Evolutionary conservation across 2,113 vertebrate genomes (phyloP).

Genomic region (Siniperca chuatsi): DNA sequence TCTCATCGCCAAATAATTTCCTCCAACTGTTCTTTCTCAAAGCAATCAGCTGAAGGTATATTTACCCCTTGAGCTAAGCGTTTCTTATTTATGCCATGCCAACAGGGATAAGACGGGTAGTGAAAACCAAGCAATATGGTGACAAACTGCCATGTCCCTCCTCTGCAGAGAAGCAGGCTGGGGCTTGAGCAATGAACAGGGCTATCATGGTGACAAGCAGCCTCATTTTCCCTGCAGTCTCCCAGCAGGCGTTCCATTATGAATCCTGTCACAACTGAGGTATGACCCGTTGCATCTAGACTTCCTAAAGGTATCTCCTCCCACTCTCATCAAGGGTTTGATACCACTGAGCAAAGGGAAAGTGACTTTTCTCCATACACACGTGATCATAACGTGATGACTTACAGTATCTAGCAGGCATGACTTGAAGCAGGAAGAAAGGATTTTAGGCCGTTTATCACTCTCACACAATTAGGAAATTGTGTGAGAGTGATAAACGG

Average conservation of each 20-base stretch:
- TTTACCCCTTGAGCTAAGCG: slow-evolving; percentile 39
- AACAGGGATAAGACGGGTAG: not conserved
- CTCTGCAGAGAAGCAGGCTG: slow-evolving; percentile 10
- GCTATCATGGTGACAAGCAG: slow-evolving; percentile 30
- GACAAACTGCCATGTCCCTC: slow-evolving; percentile 42
- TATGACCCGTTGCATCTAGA: slow-evolving; percentile 14
- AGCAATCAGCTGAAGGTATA: slow-evolving; percentile 39
- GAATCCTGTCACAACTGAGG: slow-evolving; percentile 63
- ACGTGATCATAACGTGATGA: not conserved
- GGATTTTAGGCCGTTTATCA: too few relatives aligned
- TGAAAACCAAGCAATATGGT: slow-evolving; percentile 3
- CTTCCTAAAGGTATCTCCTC: slow-evolving; percentile 16
- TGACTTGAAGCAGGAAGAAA: slow-evolving; percentile 9
- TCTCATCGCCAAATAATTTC: slow-evolving; percentile 22
- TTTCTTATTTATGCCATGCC: slow-evolving; percentile 52
- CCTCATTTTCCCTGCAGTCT: slow-evolving; percentile 41
- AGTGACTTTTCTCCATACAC: not conserved
- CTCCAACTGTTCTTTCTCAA: slow-evolving; percentile 22
- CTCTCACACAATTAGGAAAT: not conserved
- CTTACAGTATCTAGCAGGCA: slow-evolving; percentile 3
- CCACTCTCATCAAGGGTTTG: slow-evolving; percentile 23
- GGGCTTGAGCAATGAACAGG: slow-evolving; percentile 23
- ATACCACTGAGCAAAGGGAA: not conserved
- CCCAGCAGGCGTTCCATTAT: slow-evolving; percentile 39
- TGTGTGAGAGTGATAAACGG: not conserved